phyloP scores from a whole-genome alignment of 2,888 invertebrate species.

The Andrena marginata region DNA sequence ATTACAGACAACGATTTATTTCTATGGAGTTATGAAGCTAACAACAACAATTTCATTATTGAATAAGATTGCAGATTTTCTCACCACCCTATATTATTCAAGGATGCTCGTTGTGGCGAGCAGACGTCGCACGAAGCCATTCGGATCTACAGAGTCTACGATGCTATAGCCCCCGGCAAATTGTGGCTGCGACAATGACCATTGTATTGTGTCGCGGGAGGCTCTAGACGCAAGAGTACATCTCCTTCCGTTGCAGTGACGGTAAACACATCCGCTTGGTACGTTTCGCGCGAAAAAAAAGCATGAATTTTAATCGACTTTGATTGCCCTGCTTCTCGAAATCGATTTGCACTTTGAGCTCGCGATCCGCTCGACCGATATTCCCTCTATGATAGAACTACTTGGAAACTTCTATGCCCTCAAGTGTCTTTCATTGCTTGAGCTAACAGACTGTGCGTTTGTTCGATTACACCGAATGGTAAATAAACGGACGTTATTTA shows the following conservation, averaged over 20 bases:
- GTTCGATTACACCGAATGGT: background rate
- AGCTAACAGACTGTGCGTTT: slow-evolving; percentile 10
- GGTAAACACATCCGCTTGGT: slow-evolving; percentile 17
- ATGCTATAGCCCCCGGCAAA: slow-evolving; percentile 47
- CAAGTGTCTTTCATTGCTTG: slow-evolving; percentile 36
- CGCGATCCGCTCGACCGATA: slow-evolving; percentile 24
- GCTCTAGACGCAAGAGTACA: slow-evolving; percentile 38
- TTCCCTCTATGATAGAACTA: slow-evolving; percentile 12
- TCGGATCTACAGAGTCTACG: slow-evolving; percentile 22
- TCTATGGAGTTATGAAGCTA: too few species aligned
- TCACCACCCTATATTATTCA: background rate
- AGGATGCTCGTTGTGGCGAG: slow-evolving; percentile 6
- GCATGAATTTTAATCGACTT: slow-evolving; percentile 28
- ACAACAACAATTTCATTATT: too few species aligned
- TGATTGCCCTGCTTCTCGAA: slow-evolving; percentile 1
- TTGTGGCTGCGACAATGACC: slow-evolving; percentile 66
- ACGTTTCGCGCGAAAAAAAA: background rate
- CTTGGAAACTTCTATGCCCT: slow-evolving; percentile 34
- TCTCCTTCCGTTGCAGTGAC: slow-evolving; percentile 9
- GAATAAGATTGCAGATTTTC: too few species aligned
- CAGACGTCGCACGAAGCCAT: slow-evolving; percentile 14
- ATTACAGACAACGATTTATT: too few species aligned
- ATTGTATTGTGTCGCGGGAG: slow-evolving; percentile 67
- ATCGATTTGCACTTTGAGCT: slow-evolving; percentile 42
- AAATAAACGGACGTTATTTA: background rate